phyloP scores from a whole-genome alignment of 2,113 vertebrate genomes.

The Cochlearius cochlearius region DNA sequence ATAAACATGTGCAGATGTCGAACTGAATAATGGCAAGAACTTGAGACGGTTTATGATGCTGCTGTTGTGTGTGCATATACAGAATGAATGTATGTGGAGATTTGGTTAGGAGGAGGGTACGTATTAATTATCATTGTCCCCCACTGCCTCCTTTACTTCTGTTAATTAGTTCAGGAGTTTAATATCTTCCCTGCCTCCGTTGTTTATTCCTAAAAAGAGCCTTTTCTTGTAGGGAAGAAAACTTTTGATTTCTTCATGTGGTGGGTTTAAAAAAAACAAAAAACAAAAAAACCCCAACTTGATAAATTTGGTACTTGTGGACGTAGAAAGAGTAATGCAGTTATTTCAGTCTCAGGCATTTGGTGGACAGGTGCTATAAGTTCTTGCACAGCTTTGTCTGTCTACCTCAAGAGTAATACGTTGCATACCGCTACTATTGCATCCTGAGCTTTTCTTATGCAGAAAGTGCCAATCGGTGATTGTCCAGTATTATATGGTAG shows the following conservation, averaged over 20 bases:
- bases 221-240: slow-evolving; percentile 35
- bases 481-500: neutral
- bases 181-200: slow-evolving; percentile 69
- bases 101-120: slow-evolving; percentile 74
- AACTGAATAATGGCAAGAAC: slow-evolving; percentile 88
- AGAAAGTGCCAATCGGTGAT: neutral
- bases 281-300: neutral
- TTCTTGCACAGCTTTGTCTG: slow-evolving; percentile 19
- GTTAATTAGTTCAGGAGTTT: slow-evolving; percentile 79
- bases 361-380: slow-evolving; percentile 37
- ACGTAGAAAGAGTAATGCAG: neutral
- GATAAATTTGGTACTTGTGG: slow-evolving; percentile 29
- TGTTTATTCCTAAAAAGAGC: slow-evolving; percentile 58
- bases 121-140: slow-evolving; percentile 79
- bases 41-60: slow-evolving; percentile 86
- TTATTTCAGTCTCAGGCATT: slow-evolving; percentile 11
- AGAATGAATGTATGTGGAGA: slow-evolving; percentile 77
- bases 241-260: slow-evolving; percentile 47
- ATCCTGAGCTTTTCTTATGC: slow-evolving; percentile 20
- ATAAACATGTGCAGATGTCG: slow-evolving; percentile 97
- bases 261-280: neutral
- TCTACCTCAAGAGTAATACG: neutral
- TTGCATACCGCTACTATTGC: neutral
- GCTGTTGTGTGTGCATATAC: slow-evolving; percentile 83
- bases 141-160: slow-evolving; percentile 62